phyloP scores from a whole-genome alignment of 2,888 invertebrate species.

The Euphydryas editha region DNA sequence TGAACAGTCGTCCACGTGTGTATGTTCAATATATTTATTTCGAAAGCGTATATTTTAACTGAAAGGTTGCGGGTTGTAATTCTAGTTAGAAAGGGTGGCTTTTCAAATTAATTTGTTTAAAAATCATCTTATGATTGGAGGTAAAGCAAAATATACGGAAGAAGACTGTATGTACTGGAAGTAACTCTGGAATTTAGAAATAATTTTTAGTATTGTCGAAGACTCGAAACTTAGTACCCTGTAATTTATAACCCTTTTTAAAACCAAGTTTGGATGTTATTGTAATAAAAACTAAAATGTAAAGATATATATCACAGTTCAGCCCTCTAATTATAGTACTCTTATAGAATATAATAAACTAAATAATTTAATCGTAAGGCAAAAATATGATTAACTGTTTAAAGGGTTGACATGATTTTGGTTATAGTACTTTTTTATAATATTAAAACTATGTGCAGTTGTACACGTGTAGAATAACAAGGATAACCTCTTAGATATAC shows the following conservation, averaged over 20 bases:
- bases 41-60: too few species aligned
- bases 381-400: not conserved
- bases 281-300: not conserved
- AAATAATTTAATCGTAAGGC: not conserved
- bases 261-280: not conserved
- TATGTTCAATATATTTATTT: too few species aligned
- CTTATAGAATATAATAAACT: not conserved
- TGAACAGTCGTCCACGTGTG: too few species aligned
- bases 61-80: too few species aligned
- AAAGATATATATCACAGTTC: not conserved
- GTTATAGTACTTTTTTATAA: not conserved
- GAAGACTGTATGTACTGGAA: too few species aligned
- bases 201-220: too few species aligned
- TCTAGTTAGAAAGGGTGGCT: too few species aligned
- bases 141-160: too few species aligned
- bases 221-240: not conserved
- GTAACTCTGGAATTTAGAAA: too few species aligned
- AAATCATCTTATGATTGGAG: too few species aligned
- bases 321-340: not conserved
- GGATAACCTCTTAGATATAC: too few species aligned
- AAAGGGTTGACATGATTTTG: not conserved
- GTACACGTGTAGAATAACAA: not conserved
- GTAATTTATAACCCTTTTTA: not conserved
- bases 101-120: too few species aligned
- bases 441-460: not conserved